Conservation (phyloP, 2,888 invertebrate species). For the Sialis fuliginosa region DNA sequence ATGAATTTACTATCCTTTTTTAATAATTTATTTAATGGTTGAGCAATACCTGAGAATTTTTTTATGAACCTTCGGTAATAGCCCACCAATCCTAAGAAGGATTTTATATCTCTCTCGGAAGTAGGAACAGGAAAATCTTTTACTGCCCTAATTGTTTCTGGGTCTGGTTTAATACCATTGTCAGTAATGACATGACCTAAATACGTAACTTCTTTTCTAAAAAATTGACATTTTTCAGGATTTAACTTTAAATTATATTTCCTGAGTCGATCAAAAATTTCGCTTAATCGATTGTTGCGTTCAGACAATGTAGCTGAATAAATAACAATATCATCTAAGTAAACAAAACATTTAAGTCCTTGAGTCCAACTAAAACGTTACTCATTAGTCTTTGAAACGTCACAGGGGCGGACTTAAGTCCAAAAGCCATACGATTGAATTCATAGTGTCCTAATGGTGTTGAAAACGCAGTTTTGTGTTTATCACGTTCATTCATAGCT, state of each 20-base stretch:
- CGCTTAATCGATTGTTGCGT: conserved; percentile 8
- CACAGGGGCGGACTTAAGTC: conserved; percentile 22
- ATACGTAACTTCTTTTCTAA: conserved; percentile 12
- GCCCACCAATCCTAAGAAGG: conserved; percentile 13
- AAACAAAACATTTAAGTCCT: conserved; percentile 16
- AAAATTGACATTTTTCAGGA: conserved; percentile 11
- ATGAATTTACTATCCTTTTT: conserved; percentile 7
- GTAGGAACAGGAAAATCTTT: conserved; percentile 13
- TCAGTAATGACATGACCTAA: conserved; percentile 16
- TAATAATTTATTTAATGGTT: conserved; percentile 11
- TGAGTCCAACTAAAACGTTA: conserved; percentile 17
- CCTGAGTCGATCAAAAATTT: conserved; percentile 9
- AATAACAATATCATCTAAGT: conserved; percentile 18
- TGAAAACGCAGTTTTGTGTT: conserved; percentile 20
- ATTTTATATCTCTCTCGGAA: conserved; percentile 15
- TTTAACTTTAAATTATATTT: conserved; percentile 9
- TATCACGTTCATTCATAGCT: conserved; percentile 13
- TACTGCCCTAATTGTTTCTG: conserved; percentile 12
- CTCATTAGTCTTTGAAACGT: conserved; percentile 23
- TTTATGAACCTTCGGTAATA: conserved; percentile 16
- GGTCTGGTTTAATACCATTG: conserved; percentile 14
- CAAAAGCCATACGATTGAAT: conserved; percentile 20
- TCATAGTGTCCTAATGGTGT: conserved; percentile 18
- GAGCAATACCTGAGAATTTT: conserved; percentile 10
- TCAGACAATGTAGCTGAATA: conserved; percentile 12